Evolutionary conservation across 2,113 vertebrate genomes (phyloP).

Genomic region (Myiagra hebetior): DNA sequence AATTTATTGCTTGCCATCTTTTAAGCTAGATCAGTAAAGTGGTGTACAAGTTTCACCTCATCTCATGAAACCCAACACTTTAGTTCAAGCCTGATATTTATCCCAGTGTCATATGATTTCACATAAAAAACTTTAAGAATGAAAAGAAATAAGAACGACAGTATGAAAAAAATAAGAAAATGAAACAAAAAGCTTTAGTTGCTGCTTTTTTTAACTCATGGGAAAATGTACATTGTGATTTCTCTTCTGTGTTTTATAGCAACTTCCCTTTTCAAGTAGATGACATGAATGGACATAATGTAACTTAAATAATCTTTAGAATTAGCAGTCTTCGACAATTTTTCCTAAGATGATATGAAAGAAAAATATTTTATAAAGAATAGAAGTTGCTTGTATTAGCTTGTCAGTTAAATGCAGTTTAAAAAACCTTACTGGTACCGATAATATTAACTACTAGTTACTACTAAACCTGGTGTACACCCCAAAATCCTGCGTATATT

Average conservation of each 20-base stretch:
- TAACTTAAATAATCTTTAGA: not conserved
- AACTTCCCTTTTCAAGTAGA: not conserved
- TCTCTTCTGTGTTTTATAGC: not conserved
- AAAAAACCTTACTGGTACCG: not conserved
- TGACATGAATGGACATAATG: not conserved
- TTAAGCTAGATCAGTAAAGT: not conserved
- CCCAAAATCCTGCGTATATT: not conserved
- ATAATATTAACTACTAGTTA: not conserved
- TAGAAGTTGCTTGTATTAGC: not conserved
- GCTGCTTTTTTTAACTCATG: not conserved
- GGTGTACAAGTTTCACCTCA: not conserved
- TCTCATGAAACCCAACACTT: not conserved
- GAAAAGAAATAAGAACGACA: not conserved
- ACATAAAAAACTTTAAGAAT: not conserved
- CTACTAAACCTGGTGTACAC: not conserved
- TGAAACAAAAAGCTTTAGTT: not conserved
- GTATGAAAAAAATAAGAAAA: not conserved
- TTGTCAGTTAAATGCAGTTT: not conserved
- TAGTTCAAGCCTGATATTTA: not conserved
- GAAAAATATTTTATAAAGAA: not conserved
- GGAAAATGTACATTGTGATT: not conserved
- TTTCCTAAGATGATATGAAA: not conserved
- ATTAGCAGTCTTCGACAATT: not conserved
- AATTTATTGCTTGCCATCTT: not conserved
- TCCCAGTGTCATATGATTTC: not conserved